Evolutionary conservation across 2,888 invertebrate genomes (phyloP).

Genomic region (Pharmacophagus antenor): DNA sequence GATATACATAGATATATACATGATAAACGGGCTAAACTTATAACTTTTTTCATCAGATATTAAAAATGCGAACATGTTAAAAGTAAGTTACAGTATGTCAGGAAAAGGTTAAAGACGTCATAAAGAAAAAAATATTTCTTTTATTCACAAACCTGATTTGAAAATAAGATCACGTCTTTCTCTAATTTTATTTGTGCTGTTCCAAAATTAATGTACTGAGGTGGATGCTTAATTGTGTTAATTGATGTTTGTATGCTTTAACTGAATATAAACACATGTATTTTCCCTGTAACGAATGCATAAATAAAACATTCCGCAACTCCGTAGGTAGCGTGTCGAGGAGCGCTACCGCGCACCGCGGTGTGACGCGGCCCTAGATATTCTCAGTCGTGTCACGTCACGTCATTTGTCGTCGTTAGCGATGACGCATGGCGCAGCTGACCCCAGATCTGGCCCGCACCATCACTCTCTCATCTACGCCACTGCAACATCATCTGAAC

Average conservation of each 20-base stretch:
- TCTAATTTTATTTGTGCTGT: conserved; percentile 17
- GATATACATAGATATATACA: background rate
- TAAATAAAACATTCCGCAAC: conserved; percentile 32
- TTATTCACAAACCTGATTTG: background rate
- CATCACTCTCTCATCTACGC: conserved; percentile 71
- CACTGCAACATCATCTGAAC: conserved; percentile 35
- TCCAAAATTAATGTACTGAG: conserved; percentile 15
- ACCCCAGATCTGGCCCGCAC: conserved; percentile 67
- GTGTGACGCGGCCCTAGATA: conserved; percentile 39
- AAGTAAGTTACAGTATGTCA: background rate
- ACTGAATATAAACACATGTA: conserved; percentile 31
- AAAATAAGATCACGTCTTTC: conserved; percentile 3
- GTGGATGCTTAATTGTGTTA: conserved; percentile 22
- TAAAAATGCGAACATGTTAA: background rate
- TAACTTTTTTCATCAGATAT: background rate
- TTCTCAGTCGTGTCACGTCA: conserved; percentile 51
- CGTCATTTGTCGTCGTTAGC: conserved; percentile 80
- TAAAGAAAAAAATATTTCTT: background rate
- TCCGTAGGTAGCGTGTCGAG: conserved; percentile 26
- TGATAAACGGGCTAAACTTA: background rate
- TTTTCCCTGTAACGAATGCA: conserved; percentile 29
- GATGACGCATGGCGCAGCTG: conserved; percentile 76
- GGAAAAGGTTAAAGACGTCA: background rate
- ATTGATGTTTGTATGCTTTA: conserved; percentile 29
- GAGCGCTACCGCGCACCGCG: conserved; percentile 26